Evolutionary conservation across 2,888 invertebrate genomes (phyloP).

Genomic region (Rotaria magnacalcarata): DNA sequence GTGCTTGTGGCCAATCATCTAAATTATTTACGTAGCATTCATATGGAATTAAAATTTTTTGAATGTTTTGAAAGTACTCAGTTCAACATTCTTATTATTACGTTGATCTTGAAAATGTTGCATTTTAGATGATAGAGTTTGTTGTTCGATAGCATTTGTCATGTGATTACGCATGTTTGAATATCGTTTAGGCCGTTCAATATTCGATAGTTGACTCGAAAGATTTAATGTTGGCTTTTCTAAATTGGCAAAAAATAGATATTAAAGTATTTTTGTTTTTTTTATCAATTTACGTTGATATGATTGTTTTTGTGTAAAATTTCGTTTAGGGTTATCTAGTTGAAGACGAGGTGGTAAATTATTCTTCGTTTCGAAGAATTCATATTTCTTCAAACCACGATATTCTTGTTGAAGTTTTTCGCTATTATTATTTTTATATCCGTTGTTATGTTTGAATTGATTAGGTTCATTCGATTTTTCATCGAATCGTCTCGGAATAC

Average conservation of each 20-base stretch:
- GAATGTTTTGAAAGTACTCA: neutral
- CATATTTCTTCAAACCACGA: neutral
- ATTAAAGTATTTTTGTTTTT: neutral
- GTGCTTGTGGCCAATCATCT: constrained; percentile 26
- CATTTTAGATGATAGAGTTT: neutral
- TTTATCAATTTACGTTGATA: neutral
- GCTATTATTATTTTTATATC: neutral
- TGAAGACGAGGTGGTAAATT: neutral
- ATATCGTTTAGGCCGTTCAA: constrained; percentile 15
- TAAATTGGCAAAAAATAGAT: neutral
- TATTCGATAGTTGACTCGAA: neutral
- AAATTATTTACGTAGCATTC: neutral
- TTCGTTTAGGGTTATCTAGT: neutral
- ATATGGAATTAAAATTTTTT: neutral
- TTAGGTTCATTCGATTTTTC: neutral
- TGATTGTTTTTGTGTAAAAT: neutral
- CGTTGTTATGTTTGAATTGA: neutral
- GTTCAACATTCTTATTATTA: neutral
- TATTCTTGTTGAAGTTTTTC: neutral
- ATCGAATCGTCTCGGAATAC: neutral
- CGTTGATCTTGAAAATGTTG: neutral
- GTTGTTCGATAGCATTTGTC: neutral
- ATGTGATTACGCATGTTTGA: constrained; percentile 12
- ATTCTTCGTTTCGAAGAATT: neutral
- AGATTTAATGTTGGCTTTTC: neutral